Percentiles rank a stretch among this genome's conserved stretches.
phyloP scores from a whole-genome alignment of 1,140 invertebrate genomes.

The Lasaia peninsularis region DNA sequence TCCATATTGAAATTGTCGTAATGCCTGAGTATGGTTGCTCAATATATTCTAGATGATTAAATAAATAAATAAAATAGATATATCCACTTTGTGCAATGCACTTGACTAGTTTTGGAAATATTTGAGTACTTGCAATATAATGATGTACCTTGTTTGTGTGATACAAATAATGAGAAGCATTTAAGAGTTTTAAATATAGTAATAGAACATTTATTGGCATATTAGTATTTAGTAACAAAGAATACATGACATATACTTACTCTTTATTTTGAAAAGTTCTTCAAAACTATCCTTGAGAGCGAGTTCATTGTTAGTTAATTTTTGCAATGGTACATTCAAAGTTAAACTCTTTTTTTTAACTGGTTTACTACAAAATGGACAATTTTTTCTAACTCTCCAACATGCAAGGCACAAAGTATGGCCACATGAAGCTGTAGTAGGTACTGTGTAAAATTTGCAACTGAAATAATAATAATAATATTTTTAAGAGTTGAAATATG shows the following conservation, averaged over 20 bases:
- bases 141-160: too few relatives aligned
- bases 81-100: too few relatives aligned
- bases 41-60: too few relatives aligned
- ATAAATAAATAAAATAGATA: too few relatives aligned
- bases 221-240: too few relatives aligned
- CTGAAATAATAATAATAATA: constrained; percentile 34
- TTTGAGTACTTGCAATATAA: too few relatives aligned
- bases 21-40: too few relatives aligned
- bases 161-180: too few relatives aligned
- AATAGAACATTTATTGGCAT: too few relatives aligned
- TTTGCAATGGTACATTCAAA: constrained; percentile 45
- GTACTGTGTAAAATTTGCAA: constrained; percentile 52
- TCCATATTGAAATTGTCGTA: too few relatives aligned
- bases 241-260: constrained; percentile 50
- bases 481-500: background rate
- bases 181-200: too few relatives aligned
- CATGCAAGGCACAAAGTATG: constrained; percentile 56
- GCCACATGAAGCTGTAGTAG: constrained; percentile 52
- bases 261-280: constrained; percentile 48
- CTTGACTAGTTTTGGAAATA: too few relatives aligned
- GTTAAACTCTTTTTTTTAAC: constrained; percentile 39
- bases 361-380: constrained; percentile 38
- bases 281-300: constrained; percentile 40
- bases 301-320: constrained; percentile 41
- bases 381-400: constrained; percentile 42